Evolutionary conservation across 2,888 invertebrate species (phyloP).

Genomic region (Clivina fossor): DNA sequence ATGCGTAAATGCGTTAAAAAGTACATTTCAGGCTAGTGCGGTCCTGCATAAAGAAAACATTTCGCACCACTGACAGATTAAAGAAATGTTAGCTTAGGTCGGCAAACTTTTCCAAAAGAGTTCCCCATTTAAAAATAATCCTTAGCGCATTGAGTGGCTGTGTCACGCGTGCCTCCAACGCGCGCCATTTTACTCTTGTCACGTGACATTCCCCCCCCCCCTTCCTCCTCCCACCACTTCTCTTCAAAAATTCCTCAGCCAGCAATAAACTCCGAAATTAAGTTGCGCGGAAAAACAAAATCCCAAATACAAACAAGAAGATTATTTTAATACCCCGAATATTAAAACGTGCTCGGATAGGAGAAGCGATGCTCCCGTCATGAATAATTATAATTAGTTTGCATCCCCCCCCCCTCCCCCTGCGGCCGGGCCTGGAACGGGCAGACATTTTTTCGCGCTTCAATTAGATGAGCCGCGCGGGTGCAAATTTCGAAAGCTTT

Average conservation of each 20-base stretch:
- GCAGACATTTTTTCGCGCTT: background rate
- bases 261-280: conserved; percentile 1
- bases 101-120: background rate
- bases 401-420: background rate
- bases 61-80: conserved; percentile 5
- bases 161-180: background rate
- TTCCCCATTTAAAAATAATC: conserved; percentile 6
- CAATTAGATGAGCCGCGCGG: background rate
- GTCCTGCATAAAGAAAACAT: background rate
- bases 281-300: conserved; percentile 7
- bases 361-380: too few relatives aligned
- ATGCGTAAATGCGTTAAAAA: too few relatives aligned
- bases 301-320: too few relatives aligned
- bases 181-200: background rate
- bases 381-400: conserved; percentile 16
- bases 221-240: too few relatives aligned
- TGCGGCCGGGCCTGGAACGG: too few relatives aligned
- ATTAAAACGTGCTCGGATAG: too few relatives aligned
- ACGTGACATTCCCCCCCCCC: too few relatives aligned
- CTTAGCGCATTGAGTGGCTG: background rate
- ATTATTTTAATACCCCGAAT: conserved; percentile 2
- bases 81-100: conserved; percentile 5
- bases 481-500: background rate
- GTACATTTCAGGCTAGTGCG: too few relatives aligned
- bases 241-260: too few relatives aligned